These are phyloP conservation scores for Callocephalon fimbriatum DNA, from an alignment of 2,113 vertebrate genomes.

Conservation along the genomic window DNA sequence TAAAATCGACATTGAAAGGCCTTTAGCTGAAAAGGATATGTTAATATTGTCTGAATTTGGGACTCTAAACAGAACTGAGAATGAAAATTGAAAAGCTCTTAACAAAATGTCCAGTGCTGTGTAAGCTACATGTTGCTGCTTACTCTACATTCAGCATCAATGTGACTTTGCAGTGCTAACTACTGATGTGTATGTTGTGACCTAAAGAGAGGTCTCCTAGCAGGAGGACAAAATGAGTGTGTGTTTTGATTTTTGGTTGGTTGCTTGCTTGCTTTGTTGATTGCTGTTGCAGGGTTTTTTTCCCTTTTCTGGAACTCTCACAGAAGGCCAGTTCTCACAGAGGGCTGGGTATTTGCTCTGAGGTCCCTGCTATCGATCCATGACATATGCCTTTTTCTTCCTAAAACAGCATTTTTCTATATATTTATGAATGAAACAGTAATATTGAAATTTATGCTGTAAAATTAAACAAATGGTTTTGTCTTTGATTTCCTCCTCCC, in stretches of 20 bases:
- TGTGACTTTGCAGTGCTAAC: neutral
- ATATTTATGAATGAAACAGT: neutral
- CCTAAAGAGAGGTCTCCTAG: neutral
- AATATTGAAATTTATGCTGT: neutral
- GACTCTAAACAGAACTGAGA: neutral
- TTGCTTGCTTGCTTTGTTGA: neutral
- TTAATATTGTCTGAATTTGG: neutral
- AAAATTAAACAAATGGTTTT: neutral
- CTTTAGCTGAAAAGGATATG: neutral
- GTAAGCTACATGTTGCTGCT: neutral
- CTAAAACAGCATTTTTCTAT: neutral
- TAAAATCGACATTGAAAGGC: neutral
- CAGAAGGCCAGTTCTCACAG: neutral
- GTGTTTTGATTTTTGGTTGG: neutral
- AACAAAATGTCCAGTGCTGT: fast-evolving
- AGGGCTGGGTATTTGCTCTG: neutral
- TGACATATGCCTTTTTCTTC: neutral
- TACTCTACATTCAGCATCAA: neutral
- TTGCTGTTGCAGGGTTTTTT: neutral
- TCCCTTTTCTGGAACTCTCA: neutral
- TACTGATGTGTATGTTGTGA: neutral
- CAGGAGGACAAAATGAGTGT: neutral
- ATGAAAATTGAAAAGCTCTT: neutral
- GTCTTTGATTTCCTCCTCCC: neutral
- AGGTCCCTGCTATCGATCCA: neutral